phyloP scores from a whole-genome alignment of 2,888 invertebrate genomes.

The Zaprionus lineosus region DNA sequence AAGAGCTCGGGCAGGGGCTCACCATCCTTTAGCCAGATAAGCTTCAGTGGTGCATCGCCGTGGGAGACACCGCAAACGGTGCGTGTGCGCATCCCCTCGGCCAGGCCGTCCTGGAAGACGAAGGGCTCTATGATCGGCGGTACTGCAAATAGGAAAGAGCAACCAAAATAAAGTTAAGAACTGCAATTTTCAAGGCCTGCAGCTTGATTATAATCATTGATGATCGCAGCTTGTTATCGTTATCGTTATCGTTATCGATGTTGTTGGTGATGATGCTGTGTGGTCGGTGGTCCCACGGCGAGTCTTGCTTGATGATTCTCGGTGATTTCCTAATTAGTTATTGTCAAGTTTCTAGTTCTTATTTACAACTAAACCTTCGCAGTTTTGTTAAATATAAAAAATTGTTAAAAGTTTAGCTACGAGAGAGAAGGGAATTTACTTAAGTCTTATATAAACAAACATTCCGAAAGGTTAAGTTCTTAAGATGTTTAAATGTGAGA shows the following conservation, averaged over 20 bases:
- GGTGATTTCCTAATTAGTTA: too few species aligned
- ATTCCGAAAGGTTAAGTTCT: conserved; percentile 75
- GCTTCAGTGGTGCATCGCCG: conserved; percentile 91
- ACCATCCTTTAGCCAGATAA: conserved; percentile 93
- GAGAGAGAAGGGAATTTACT: conserved; percentile 41
- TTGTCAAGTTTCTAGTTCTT: conserved; percentile 30
- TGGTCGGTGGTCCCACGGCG: conserved; percentile 34
- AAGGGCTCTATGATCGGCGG: conserved; percentile 93
- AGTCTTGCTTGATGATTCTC: too few species aligned
- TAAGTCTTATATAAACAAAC: conserved; percentile 65
- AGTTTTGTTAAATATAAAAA: conserved; percentile 52
- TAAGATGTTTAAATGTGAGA: too few species aligned
- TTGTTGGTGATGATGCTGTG: neutral
- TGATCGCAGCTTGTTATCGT: neutral
- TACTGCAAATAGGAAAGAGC: conserved; percentile 85
- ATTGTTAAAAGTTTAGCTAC: conserved; percentile 35
- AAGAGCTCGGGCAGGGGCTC: conserved; percentile 86
- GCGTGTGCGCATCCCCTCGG: conserved; percentile 91
- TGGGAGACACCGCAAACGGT: conserved; percentile 91
- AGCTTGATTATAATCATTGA: too few species aligned
- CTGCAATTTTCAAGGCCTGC: conserved; percentile 7
- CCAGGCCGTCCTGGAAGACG: conserved; percentile 91
- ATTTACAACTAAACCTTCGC: conserved; percentile 74
- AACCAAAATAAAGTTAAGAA: conserved; percentile 62
- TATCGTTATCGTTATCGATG: neutral